Base-by-base conservation (phyloP, 1,140 invertebrate species). In the Drosophila busckii region DNA sequence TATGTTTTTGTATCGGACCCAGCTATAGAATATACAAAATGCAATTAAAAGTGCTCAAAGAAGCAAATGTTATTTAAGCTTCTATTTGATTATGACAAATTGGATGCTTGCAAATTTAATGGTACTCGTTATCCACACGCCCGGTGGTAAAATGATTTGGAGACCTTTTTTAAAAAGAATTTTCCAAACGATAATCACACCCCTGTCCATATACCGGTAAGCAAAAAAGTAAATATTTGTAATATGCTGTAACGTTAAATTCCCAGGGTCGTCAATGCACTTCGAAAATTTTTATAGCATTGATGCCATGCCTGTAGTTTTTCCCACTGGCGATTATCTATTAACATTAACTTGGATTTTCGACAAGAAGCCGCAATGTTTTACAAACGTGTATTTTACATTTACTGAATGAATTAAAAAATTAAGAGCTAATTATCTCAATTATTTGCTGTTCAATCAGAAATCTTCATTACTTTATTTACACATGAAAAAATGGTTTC, bases 151-250 rank as follows among this genome's bases (percentile, higher is more conserved):
- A 49, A 8, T 58, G 65, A 0, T 0, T 65, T n/a, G 28, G 22
- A 12, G 38, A 56, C n/a, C 1, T 66, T 3, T 44, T 66, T 0
- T n/a, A n/a, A n/a, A 65, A 44, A 13, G 25, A 66, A 28, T 34
- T 65, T 4, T 66, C 63, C n/a, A n/a, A n/a, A 66, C 61, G 1
- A 1, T 65, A 0, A 66, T 58, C 16, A n/a, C 63, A 66, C 7
- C 38, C 52, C 4, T 66, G 63, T 55, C 63, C 63, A 1, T 66
- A 44, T 38, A 17, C 22, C 20, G 59, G 53, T 6, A 13, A 31
- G 17, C n/a, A 8, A 2, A 29, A 1, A 2, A 0, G 10, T 17
- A 10, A 13, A n/a, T n/a, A n/a, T n/a, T n/a, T n/a, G 1, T 8
- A n/a, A 23, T 4, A 8, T 37, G 19, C 4, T 13, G n/a, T n/a